phyloP scores from a whole-genome alignment of 92 coral and sea anemone genomes.

The Porites divaricata region DNA sequence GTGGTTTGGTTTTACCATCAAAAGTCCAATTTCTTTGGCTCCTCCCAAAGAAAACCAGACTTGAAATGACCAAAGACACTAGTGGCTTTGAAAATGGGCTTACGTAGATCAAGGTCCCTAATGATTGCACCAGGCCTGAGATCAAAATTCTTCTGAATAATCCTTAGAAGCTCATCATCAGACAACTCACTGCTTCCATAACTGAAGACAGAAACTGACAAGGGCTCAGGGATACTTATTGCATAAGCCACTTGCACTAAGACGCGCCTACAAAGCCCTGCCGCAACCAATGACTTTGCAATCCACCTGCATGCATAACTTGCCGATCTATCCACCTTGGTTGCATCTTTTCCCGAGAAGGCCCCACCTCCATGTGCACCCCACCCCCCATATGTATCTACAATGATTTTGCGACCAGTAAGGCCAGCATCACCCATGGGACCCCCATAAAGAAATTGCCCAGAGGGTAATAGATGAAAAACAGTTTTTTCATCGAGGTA shows the following conservation, averaged over 20 bases:
- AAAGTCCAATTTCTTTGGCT: conserved; percentile 79
- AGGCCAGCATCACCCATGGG: conserved; percentile 88
- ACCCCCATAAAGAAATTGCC: conserved; percentile 72
- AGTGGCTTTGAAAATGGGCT: conserved; percentile 86
- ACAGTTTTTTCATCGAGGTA: conserved; percentile 85
- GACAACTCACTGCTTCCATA: conserved; percentile 79
- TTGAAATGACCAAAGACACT: conserved; percentile 97
- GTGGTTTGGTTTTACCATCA: neutral
- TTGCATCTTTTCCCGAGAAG: conserved; percentile 91
- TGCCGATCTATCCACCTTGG: conserved; percentile 90
- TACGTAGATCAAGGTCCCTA: conserved; percentile 83
- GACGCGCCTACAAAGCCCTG: conserved; percentile 81
- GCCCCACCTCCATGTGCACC: conserved; percentile 97
- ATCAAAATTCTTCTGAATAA: conserved; percentile 83
- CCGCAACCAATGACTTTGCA: conserved; percentile 92
- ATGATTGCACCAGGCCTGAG: conserved; percentile 87
- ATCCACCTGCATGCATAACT: conserved; percentile 92
- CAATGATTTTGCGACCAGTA: conserved; percentile 93
- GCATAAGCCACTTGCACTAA: conserved; percentile 88
- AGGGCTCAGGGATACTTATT: conserved; percentile 82
- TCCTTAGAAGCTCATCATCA: conserved; percentile 75
- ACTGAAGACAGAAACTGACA: conserved; percentile 87
- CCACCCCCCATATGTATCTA: conserved; percentile 95
- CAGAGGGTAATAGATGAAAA: conserved; percentile 81
- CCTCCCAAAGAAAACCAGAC: conserved; percentile 97